phyloP scores from a whole-genome alignment of 2,888 invertebrate genomes.

The Conchocele bisecta region DNA sequence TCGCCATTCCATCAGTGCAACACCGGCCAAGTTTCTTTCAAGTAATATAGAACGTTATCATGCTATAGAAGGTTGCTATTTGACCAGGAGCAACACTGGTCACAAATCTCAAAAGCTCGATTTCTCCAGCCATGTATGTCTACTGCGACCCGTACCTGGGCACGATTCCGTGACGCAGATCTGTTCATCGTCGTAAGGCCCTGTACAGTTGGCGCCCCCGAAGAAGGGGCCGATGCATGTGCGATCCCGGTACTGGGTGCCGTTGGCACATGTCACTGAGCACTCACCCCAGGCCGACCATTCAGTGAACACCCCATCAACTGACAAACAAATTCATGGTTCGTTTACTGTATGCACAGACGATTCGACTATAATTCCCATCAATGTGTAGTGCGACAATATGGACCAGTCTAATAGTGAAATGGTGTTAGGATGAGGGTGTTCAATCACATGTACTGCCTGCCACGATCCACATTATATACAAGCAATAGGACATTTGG shows the following conservation, averaged over 20 bases:
- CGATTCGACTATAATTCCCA: no score
- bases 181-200: conserved; percentile 37
- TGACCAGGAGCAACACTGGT: no score
- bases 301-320: conserved; percentile 61
- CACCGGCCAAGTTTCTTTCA: no score
- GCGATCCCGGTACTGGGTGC: conserved; percentile 50
- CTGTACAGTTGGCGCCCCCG: conserved; percentile 57
- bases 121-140: not conserved
- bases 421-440: not conserved
- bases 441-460: no score
- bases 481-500: no score
- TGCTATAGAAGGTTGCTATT: no score
- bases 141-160: conserved; percentile 51
- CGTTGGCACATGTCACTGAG: conserved; percentile 64
- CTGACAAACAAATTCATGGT: conserved; percentile 29
- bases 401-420: not conserved
- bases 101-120: no score
- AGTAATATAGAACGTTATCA: no score
- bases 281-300: conserved; percentile 64
- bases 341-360: no score
- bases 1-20: no score
- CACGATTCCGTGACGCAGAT: conserved; percentile 58
- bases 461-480: no score
- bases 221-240: conserved; percentile 56
- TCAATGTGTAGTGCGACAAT: not conserved